Evolutionary conservation across 2,888 invertebrate genomes (phyloP), one percentile per base, ranked within the genome.

Genomic region (Vannuccia rotundouncinata): DNA sequence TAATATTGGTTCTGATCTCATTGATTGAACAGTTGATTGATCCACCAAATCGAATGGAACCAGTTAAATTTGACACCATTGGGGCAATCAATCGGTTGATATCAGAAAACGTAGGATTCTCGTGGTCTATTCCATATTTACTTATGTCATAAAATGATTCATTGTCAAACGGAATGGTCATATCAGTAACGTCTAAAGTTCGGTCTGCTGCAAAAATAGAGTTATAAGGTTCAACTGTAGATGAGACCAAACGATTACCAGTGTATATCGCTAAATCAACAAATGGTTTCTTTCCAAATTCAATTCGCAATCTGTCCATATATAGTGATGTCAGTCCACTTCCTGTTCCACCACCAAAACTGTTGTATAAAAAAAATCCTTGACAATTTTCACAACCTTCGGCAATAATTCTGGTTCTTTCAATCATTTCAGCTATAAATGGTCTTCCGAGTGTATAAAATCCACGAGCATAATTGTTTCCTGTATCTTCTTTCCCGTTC

Each of bases 151-250:
- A 80, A 5, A 80, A n/a, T 13, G 28, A 59, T 59, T 80, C 84
- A 78, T 84, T 84, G 59, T 84, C 84, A 28, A 82, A 76, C 60
- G 81, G 78, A 75, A 82, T 74, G 29, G 94, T 94, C 89, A 95
- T 95, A 90, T 95, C 95, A 0, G 94, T 94, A 89, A 95, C 95
- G 88, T 95, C 94, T 17, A 82, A 31, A 22, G 81, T 78, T 13
- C 78, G 73, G 5, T 82, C 81, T 13, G 82, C 79, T 13, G 80
- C 77, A 66, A 82, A 79, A 25, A 82, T 80, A 27, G 82, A 82
- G 74, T 82, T 82, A 31, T 82, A 82, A 10, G 82, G 82, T 60
- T 82, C 82, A 22, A 82, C 82, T 31, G 81, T 80, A 45, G 82
- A 82, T 1, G 82, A 81, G 28, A 79, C 78, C 30, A 80, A 60